Evolutionary conservation across 2,888 invertebrate species (phyloP), one percentile per base, ranked within the genome.

Genomic region (Chironomus riparius): DNA sequence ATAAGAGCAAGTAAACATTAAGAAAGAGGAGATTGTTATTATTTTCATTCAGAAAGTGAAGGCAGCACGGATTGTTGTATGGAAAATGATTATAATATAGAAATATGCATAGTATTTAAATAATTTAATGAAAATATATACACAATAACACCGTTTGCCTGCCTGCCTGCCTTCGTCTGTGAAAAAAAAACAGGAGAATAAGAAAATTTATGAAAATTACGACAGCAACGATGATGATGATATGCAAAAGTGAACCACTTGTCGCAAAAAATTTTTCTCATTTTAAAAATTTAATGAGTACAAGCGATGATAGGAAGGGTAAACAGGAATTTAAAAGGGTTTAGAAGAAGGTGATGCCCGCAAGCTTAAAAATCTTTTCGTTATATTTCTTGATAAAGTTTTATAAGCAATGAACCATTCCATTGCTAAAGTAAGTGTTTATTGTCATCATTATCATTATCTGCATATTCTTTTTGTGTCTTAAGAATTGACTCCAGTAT

Each of bases 71-170:
- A 38, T 38, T 38, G 38, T 38, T 38, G 48, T 70, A 70, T 70
- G 72, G 24, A 61, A 72, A 56, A 72, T 72, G 72, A 72, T 72
- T 72, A 72, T 72, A 70, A 50, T 50, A 56, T 38, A 50, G 70
- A 71, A 71, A 71, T 71, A 71, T 71, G 71, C 22, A 70, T 21
- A 71, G 71, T 56, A 71, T 71, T 56, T 71, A 24, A 72, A 72
- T 72, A 72, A 72, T 72, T 72, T 72, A 72, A 72, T 72, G 72
- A 72, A 72, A 72, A 62, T 62, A 72, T 38, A 38, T 38, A 38
- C 38, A 38, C 38, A 38, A 38, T 10, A 38, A 38, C 38, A 38
- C 38, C 38, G 38, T 10, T 38, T 38, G 38, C 38, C 38, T 38
- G 38, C 38, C 38, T 38, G 38, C 38, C 2, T 38, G 28, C 28